Percentiles rank a stretch among this genome's conserved stretches.
These are phyloP conservation scores for Archaeoteleia sp. DNA, from an alignment of 2,888 invertebrate genomes.

Conservation along the genomic window DNA sequence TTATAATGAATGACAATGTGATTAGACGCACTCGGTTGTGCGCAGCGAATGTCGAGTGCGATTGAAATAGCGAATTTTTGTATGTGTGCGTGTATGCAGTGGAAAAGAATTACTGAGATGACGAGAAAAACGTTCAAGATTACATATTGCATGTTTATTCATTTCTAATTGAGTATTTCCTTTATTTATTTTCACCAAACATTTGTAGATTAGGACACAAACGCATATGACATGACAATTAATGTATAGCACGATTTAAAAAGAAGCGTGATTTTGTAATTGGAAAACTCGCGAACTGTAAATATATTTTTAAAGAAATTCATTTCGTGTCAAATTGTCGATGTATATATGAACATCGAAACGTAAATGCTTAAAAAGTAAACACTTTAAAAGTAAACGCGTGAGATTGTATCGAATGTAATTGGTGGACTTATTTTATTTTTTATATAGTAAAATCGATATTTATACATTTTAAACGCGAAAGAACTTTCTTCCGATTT, in stretches of 20 bases:
- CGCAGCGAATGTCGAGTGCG: slow-evolving; percentile 43
- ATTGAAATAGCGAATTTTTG: slow-evolving; percentile 49
- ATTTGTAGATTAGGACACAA: neutral
- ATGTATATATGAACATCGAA: too few species aligned
- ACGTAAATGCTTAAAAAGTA: too few species aligned
- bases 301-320: slow-evolving; percentile 1
- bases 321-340: too few species aligned
- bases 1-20: too few species aligned
- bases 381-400: too few species aligned
- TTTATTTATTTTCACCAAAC: slow-evolving; percentile 17
- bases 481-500: too few species aligned
- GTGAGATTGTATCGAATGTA: too few species aligned
- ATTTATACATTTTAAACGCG: too few species aligned
- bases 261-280: neutral
- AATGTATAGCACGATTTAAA: neutral
- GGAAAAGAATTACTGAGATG: slow-evolving; percentile 44
- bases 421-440: too few species aligned
- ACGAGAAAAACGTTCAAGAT: slow-evolving; percentile 39
- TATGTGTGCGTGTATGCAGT: slow-evolving; percentile 34
- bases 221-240: neutral
- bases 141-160: slow-evolving; percentile 33
- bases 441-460: too few species aligned
- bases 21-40: slow-evolving; percentile 55
- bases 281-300: too few species aligned
- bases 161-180: too few species aligned